Percentiles rank a stretch among this genome's conserved stretches.
Evolutionary conservation across 2,113 vertebrate species (phyloP).

Genomic region (Falcunculus frontatus): DNA sequence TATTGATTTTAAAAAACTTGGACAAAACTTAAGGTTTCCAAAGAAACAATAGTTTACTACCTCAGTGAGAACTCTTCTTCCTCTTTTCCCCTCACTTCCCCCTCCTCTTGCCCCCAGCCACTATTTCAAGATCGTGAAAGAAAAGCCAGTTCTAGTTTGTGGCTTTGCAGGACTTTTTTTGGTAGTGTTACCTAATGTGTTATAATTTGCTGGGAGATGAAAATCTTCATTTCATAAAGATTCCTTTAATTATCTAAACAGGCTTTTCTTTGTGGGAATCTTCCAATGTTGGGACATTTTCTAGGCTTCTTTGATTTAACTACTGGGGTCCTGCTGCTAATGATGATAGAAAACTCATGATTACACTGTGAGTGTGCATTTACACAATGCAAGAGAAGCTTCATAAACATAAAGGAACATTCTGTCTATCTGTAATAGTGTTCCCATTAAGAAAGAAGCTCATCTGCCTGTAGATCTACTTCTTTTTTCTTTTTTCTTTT

Average conservation of each 20-base stretch:
- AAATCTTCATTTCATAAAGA: slow-evolving; percentile 21
- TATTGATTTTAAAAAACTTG: neutral
- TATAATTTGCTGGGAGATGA: neutral
- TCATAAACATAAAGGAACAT: neutral
- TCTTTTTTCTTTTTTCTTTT: neutral
- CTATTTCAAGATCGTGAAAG: neutral
- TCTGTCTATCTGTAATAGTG: neutral
- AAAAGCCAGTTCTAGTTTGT: neutral
- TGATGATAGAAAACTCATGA: slow-evolving; percentile 22
- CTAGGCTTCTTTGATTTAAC: slow-evolving; percentile 24
- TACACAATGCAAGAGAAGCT: neutral
- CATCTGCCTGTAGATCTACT: neutral
- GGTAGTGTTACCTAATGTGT: neutral
- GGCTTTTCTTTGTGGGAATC: slow-evolving; percentile 4
- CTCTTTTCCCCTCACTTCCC: neutral
- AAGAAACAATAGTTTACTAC: neutral
- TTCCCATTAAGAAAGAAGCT: neutral
- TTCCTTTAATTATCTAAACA: slow-evolving; percentile 52
- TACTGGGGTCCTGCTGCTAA: slow-evolving; percentile 37
- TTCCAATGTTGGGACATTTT: neutral
- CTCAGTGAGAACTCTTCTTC: neutral
- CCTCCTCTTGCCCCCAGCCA: neutral
- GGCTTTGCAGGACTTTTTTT: neutral
- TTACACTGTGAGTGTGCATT: slow-evolving; percentile 26
- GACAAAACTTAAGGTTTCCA: neutral